Evolutionary conservation across 2,888 invertebrate species (phyloP), one percentile per base, ranked within the genome.

Genomic region (Atherix ibis): DNA sequence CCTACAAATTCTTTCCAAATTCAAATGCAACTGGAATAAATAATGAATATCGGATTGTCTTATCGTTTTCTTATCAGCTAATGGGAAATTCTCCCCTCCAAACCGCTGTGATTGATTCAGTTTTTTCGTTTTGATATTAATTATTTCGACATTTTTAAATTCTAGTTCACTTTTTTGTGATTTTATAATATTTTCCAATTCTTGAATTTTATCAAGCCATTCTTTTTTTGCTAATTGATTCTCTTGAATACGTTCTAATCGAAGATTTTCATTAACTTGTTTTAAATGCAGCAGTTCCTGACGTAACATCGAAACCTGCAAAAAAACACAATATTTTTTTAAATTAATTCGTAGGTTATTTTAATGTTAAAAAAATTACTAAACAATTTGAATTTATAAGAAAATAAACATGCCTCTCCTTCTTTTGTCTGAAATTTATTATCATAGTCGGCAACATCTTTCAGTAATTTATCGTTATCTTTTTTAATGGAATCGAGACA

Each of bases 341-440:
- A 10, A 10, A 18, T 6, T 3, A 15, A 16, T 29, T 12, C 16
- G 18, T 5, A 31, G 9, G 6, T 8, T 12, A 27, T 12, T 27
- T 27, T 8, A 27, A 27, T 10, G 29, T 15, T 29, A 6, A 9
- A 27, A 27, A 12, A 18, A 31, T 16, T 12, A 5, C 16, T 8
- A 28, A 4, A 10, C 8, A 10, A 25, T 10, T 25, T 25, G 26
- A 15, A 14, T 22, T 8, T 15, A 13, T 17, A 4, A n/a, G 5
- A 14, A 9, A 16, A 25, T 15, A 8, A 9, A 19, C 5, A 17
- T 37, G 40, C 41, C 17, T 44, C 44, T 4, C 44, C 44, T 10
- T 44, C 43, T 33, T 43, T 44, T 3, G 41, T 40, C 34, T 41
- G 43, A 19, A 41, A 38, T 34, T 40, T 40, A 19, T 44, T 40